A percentile compares a stretch with the other conserved stretches of the same genome.
These are phyloP conservation scores for Glareola pratincola DNA, from an alignment of 2,113 vertebrate genomes.

Conservation along the genomic window DNA sequence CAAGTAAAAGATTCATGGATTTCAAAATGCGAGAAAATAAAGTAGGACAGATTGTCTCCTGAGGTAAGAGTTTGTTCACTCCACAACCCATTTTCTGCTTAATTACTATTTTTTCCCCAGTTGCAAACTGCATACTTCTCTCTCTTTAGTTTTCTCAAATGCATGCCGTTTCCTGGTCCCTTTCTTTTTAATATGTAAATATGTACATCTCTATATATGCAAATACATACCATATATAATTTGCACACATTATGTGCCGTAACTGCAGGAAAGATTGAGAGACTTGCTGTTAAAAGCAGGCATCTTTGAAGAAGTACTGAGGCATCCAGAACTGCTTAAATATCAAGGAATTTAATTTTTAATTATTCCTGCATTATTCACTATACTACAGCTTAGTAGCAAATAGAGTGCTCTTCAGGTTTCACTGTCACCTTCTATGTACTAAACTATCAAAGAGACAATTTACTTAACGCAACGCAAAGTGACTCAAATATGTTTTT, in stretches of 20 bases:
- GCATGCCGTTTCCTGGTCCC: background rate
- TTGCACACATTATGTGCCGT: background rate
- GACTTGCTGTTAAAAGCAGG: background rate
- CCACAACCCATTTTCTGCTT: background rate
- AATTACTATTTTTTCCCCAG: background rate
- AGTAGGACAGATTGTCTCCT: constrained; percentile 47
- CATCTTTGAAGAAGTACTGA: background rate
- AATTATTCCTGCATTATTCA: background rate
- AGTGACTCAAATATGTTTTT: background rate
- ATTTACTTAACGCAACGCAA: background rate
- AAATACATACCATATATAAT: background rate
- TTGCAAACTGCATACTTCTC: background rate
- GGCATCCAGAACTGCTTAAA: background rate
- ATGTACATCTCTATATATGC: background rate
- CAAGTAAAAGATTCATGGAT: constrained; percentile 53
- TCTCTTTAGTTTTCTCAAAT: background rate
- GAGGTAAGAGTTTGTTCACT: background rate
- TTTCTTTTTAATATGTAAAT: background rate
- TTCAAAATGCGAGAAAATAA: constrained; percentile 41
- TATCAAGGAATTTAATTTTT: background rate
- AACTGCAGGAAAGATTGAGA: background rate
- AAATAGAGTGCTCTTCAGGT: background rate
- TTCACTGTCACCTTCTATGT: background rate
- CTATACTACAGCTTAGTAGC: background rate
- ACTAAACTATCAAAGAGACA: background rate